Evolutionary conservation across 2,888 invertebrate genomes (phyloP), one percentile per base, ranked within the genome.

Genomic region (Gymnosoma rotundatum): DNA sequence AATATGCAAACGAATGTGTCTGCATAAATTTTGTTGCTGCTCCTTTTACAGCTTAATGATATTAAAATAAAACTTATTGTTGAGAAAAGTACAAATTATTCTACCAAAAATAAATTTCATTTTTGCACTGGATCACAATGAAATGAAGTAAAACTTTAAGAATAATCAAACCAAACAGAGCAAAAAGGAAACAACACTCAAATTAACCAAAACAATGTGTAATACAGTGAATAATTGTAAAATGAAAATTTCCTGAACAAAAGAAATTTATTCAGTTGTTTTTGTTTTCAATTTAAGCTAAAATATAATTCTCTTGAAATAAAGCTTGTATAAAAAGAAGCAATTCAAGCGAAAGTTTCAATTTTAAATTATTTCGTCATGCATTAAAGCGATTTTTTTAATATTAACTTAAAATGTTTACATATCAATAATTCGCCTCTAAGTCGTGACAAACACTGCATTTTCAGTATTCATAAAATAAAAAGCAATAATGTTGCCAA

Each of bases 41-140:
- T 54, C 32, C 58, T 56, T 14, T 56, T 36, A 48, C 56, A 70
- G 70, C 63, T 54, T 63, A 78, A 72, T 72, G 70, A 72, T 78
- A 70, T 70, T 78, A 64, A 78, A 78, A 63, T 21, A 21, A 64
- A 56, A 78, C 52, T 78, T 70, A 63, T 70, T 78, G 66, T 58
- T 63, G 69, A 63, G 69, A 69, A 74, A 54, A 63, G 36, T 64
- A 78, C 48, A 72, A 78, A 78, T 78, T 70, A 63, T 63, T 14
- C 36, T 45, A 63, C 20, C 56, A 20, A 78, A 50, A 69, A 69
- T 61, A 61, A 81, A 50, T 52, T 75, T 50, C 45, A 12, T 56
- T 48, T 45, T 66, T 20, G 72, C 58, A 66, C 69, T 69, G 76
- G 69, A 78, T 83, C 78, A 78, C 61, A 67, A 67, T 61, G 60